These are phyloP conservation scores for Parapsyche elsis DNA, from an alignment of 1,140 invertebrate genomes.

Conservation along the genomic window DNA sequence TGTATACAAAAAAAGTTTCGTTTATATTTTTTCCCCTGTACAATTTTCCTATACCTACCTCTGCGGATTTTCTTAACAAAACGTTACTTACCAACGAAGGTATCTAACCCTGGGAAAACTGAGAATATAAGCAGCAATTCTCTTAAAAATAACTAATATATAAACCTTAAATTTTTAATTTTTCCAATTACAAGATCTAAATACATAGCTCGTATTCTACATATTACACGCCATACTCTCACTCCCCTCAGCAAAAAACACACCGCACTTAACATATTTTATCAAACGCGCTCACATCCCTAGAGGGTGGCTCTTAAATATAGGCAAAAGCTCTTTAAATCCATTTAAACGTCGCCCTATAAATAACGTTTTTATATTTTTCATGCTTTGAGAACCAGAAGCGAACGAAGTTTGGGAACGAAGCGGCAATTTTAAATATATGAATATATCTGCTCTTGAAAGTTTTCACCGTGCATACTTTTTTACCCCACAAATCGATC, in stretches of 20 bases:
- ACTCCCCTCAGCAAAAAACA: not conserved
- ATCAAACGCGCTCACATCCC: not conserved
- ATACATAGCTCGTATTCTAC: not conserved
- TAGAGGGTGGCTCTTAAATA: not conserved
- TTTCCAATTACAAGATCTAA: not conserved
- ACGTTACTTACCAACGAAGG: too few species aligned
- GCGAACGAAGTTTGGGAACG: too few species aligned
- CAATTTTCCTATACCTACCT: too few species aligned
- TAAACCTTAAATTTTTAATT: not conserved
- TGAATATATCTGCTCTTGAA: too few species aligned
- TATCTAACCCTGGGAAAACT: not conserved
- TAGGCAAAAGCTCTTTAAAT: slow-evolving; percentile 10
- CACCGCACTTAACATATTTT: not conserved
- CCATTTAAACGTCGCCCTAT: slow-evolving; percentile 25
- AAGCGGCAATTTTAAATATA: too few species aligned
- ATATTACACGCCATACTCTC: not conserved
- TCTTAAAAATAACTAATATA: too few species aligned
- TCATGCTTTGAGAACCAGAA: too few species aligned
- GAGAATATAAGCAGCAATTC: too few species aligned
- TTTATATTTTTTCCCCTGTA: too few species aligned
- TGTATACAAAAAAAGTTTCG: not conserved
- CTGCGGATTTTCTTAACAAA: too few species aligned
- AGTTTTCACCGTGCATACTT: too few species aligned
- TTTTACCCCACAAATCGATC: too few species aligned
- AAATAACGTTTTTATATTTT: not conserved